phyloP scores from a whole-genome alignment of 2,113 vertebrate genomes.

The Microtus richardsoni region DNA sequence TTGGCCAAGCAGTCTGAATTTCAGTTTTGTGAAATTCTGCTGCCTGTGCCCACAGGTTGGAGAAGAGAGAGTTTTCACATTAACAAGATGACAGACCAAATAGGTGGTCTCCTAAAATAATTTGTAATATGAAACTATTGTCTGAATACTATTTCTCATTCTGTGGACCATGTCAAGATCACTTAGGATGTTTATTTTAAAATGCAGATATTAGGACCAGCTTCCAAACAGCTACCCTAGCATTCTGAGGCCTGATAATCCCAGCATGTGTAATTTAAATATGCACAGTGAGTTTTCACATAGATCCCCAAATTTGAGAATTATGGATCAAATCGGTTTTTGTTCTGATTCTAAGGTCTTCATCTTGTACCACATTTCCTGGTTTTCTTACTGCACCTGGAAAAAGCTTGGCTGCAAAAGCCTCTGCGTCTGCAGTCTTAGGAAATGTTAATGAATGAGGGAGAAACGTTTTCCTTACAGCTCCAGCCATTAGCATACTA shows the following conservation, averaged over 20 bases:
- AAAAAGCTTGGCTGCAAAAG: slow-evolving; percentile 23
- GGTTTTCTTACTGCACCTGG: slow-evolving; percentile 8
- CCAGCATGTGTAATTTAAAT: slow-evolving; percentile 32
- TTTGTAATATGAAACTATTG: not conserved
- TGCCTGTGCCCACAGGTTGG: not conserved
- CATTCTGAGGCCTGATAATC: slow-evolving; percentile 24
- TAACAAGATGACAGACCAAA: not conserved
- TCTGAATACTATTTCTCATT: slow-evolving; percentile 46
- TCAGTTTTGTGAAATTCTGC: slow-evolving; percentile 45
- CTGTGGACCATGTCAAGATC: slow-evolving; percentile 26
- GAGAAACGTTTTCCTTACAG: not conserved
- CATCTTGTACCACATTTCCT: not conserved
- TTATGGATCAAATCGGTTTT: not conserved
- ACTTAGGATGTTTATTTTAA: slow-evolving; percentile 32
- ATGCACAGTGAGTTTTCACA: not conserved
- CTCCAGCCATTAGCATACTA: not conserved
- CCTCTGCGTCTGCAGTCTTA: slow-evolving; percentile 8
- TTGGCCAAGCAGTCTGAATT: slow-evolving; percentile 49
- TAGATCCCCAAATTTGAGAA: slow-evolving; percentile 54
- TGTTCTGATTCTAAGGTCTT: slow-evolving; percentile 36
- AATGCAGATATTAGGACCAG: slow-evolving; percentile 1
- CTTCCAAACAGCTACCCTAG: not conserved
- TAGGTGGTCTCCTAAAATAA: not conserved
- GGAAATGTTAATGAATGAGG: slow-evolving; percentile 39
- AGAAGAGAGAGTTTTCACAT: slow-evolving; percentile 12